These are phyloP conservation scores for Gila robusta DNA, from an alignment of 2,797 vertebrate genomes.

Conservation along the genomic window DNA sequence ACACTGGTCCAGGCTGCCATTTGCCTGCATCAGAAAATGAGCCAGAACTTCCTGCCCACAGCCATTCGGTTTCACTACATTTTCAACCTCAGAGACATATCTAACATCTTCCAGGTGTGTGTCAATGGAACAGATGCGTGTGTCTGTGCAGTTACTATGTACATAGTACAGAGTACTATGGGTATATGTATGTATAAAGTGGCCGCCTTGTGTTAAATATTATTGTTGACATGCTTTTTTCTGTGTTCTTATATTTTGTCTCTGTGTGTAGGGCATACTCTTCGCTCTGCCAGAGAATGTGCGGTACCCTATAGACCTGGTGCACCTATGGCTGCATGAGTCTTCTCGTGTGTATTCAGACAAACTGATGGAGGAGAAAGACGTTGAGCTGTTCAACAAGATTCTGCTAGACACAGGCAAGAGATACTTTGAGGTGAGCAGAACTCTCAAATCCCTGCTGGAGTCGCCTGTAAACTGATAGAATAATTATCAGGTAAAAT, in stretches of 20 bases:
- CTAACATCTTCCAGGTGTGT: conserved; percentile 79
- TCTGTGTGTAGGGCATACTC: conserved; percentile 71
- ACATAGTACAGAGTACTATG: background rate
- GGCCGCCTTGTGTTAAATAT: conserved; percentile 3
- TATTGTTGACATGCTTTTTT: background rate
- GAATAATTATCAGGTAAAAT: background rate
- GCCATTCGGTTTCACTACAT: conserved; percentile 84
- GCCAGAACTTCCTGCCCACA: conserved; percentile 84
- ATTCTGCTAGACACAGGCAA: conserved; percentile 79
- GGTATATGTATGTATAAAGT: background rate
- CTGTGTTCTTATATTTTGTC: conserved; percentile 47
- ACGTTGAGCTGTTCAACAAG: conserved; percentile 79
- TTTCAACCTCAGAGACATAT: conserved; percentile 85
- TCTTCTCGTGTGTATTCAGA: conserved; percentile 77
- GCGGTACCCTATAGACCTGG: conserved; percentile 74
- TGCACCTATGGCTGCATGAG: conserved; percentile 77
- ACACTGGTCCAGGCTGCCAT: conserved; percentile 78
- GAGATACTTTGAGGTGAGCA: conserved; percentile 78
- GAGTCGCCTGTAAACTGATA: background rate
- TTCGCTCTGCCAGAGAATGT: conserved; percentile 74
- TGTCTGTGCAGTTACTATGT: background rate
- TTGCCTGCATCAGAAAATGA: conserved; percentile 87
- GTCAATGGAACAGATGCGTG: background rate
- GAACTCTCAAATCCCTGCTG: background rate
- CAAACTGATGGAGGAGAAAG: conserved; percentile 81